Percentiles rank a stretch among this genome's conserved stretches.
Conservation (phyloP, 2,888 invertebrate species). For the Drosophila affinis region DNA sequence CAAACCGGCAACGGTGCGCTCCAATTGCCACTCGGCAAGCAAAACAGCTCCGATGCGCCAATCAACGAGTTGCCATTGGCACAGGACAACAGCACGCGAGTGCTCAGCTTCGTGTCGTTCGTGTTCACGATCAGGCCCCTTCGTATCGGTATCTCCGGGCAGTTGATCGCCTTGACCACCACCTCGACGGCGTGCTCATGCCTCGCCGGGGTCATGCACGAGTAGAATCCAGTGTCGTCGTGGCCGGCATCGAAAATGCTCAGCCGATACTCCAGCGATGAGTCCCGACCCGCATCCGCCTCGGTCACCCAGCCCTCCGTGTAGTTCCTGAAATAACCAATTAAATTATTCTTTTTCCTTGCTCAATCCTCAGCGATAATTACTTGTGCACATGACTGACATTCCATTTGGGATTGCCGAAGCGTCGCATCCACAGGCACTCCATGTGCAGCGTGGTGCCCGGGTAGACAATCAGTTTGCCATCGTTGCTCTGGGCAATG, state of each 20-base stretch:
- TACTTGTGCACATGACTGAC: conserved; percentile 87
- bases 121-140: conserved; percentile 90
- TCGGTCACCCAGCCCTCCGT: conserved; percentile 91
- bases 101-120: conserved; percentile 89
- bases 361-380: conserved; percentile 36
- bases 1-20: conserved; percentile 92
- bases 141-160: conserved; percentile 89
- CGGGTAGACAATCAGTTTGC: conserved; percentile 92
- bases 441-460: conserved; percentile 94
- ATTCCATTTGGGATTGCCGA: conserved; percentile 94
- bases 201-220: conserved; percentile 93
- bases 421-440: conserved; percentile 93
- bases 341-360: background rate
- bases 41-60: conserved; percentile 89
- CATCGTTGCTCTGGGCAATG: conserved; percentile 94
- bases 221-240: conserved; percentile 93
- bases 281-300: conserved; percentile 90
- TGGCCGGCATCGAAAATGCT: conserved; percentile 92
- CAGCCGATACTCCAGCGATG: conserved; percentile 91
- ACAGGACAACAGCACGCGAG: conserved; percentile 90
- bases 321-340: conserved; percentile 85
- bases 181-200: conserved; percentile 92
- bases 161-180: conserved; percentile 91
- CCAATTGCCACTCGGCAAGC: conserved; percentile 94
- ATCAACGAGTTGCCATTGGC: conserved; percentile 92